Conservation (phyloP, 2,888 invertebrate genomes). For the Macaria liturata region DNA sequence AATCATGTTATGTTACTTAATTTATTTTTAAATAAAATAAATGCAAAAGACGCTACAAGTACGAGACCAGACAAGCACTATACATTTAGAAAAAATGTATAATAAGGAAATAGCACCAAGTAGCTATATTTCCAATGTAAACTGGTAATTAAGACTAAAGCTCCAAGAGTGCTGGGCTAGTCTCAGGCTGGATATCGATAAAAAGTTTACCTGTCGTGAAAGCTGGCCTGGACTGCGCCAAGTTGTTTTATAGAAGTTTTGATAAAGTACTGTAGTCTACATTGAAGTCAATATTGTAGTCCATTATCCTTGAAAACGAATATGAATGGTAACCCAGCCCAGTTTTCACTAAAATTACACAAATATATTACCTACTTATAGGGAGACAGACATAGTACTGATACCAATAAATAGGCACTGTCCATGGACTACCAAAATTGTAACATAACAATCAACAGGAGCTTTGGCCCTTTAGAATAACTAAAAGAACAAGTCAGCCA, state of each 20-base stretch:
- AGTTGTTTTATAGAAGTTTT: conserved; percentile 5
- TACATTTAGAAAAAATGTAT: too few relatives aligned
- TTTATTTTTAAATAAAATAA: too few relatives aligned
- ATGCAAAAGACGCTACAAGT: too few relatives aligned
- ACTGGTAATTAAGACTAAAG: too few relatives aligned
- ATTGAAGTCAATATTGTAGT: conserved; percentile 31
- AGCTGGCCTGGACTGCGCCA: conserved; percentile 43
- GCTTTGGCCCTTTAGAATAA: too few relatives aligned
- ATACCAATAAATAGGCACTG: neutral
- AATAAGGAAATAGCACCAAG: too few relatives aligned
- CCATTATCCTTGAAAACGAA: conserved; percentile 47
- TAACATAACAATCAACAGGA: neutral
- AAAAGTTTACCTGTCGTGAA: conserved; percentile 47
- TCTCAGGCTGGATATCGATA: too few relatives aligned
- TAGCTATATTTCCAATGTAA: too few relatives aligned
- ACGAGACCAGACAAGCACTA: too few relatives aligned
- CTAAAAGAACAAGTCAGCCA: too few relatives aligned
- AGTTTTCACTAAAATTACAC: conserved; percentile 54
- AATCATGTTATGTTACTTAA: too few relatives aligned
- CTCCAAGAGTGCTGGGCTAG: too few relatives aligned
- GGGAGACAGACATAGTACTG: neutral
- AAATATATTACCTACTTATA: conserved; percentile 8
- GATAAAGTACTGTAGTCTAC: conserved; percentile 1
- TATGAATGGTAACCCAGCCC: conserved; percentile 47
- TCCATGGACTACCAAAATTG: neutral